A percentile compares a stretch with the other conserved stretches of the same genome.
phyloP scores from a whole-genome alignment of 2,888 invertebrate species.

The Conchocele bisecta region DNA sequence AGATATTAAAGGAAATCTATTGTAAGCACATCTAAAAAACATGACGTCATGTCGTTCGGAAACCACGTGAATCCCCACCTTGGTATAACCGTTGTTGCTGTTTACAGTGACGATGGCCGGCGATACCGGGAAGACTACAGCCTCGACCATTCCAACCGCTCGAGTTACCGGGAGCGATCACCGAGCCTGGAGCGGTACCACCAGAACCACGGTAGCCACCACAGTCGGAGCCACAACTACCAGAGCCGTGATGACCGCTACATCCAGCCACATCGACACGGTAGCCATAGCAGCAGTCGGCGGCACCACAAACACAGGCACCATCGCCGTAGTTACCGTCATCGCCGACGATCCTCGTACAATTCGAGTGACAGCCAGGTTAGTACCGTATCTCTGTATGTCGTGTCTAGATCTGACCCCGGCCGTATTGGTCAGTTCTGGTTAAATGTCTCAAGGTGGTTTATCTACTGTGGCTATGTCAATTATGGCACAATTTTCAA shows the following conservation, averaged over 20 bases:
- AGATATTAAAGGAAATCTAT: too few species aligned
- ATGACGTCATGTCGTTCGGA: too few species aligned
- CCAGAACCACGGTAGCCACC: constrained; percentile 40
- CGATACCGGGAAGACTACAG: constrained; percentile 55
- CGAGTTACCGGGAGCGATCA: constrained; percentile 59
- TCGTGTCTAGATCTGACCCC: too few species aligned
- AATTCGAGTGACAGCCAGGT: constrained; percentile 69
- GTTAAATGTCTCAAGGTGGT: too few species aligned
- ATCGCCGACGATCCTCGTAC: constrained; percentile 61
- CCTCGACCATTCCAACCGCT: constrained; percentile 44
- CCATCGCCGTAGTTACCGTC: constrained; percentile 61
- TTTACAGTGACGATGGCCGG: constrained; percentile 31
- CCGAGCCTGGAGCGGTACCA: constrained; percentile 31
- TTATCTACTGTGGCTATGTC: too few species aligned
- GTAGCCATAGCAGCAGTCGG: constrained; percentile 56
- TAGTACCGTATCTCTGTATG: too few species aligned
- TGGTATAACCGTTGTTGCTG: constrained; percentile 1
- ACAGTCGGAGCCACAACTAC: constrained; percentile 51
- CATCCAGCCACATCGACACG: constrained; percentile 64
- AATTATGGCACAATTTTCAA: too few species aligned
- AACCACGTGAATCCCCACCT: too few species aligned
- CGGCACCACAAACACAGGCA: constrained; percentile 57
- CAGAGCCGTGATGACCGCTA: constrained; percentile 57
- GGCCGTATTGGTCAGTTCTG: too few species aligned
- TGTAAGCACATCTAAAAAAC: too few species aligned